These are phyloP conservation scores for Heterohyrax brucei DNA, from an alignment of 2,797 vertebrate genomes.

Conservation along the genomic window DNA sequence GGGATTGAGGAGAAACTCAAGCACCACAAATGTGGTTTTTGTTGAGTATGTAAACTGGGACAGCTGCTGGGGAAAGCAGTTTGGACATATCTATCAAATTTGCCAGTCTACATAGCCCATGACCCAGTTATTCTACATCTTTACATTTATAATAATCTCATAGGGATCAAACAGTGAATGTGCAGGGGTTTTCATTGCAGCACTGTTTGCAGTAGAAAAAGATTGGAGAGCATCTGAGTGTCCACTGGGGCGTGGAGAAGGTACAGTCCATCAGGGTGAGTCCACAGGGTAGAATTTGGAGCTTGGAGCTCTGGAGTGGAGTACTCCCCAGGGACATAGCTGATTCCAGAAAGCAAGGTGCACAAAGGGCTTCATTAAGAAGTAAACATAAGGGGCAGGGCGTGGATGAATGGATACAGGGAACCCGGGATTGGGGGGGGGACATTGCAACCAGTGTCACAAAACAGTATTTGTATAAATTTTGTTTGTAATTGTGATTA, in stretches of 20 bases:
- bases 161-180: not conserved
- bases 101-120: not conserved
- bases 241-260: not conserved
- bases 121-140: not conserved
- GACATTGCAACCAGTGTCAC: no score
- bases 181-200: not conserved
- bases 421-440: no score
- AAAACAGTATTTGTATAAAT: no score
- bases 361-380: not conserved
- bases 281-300: no score
- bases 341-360: not conserved
- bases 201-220: not conserved
- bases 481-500: no score
- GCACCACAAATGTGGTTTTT: not conserved
- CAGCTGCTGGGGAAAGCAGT: not conserved
- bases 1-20: not conserved
- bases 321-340: not conserved
- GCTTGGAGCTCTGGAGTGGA: not conserved
- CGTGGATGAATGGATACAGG: no score
- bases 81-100: not conserved
- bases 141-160: not conserved
- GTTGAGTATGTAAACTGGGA: not conserved
- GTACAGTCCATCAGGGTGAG: not conserved
- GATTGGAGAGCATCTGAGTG: not conserved
- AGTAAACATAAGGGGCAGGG: not conserved